Percentiles rank a stretch among this genome's conserved stretches.
Conservation (phyloP, 2,113 vertebrate species). For the Phainopepla nitens region DNA sequence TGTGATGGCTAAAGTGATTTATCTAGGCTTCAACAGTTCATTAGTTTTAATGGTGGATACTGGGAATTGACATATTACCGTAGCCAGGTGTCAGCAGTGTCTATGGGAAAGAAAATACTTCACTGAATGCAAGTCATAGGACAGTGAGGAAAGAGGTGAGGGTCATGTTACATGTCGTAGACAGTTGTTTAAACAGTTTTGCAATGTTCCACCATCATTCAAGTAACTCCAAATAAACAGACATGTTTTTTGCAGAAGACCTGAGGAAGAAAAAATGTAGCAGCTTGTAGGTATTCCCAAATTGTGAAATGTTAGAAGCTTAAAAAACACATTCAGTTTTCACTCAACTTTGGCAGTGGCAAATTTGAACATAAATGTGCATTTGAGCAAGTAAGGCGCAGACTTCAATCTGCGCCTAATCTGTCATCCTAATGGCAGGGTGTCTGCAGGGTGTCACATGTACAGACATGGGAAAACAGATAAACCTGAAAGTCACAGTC, state of each 20-base stretch:
- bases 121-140: neutral
- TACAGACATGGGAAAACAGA: neutral
- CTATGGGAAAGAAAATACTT: neutral
- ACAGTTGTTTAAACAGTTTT: neutral
- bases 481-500: neutral
- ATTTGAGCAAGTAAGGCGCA: neutral
- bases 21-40: neutral
- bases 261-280: neutral
- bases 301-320: neutral
- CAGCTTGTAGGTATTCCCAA: accelerated
- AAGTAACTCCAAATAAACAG: neutral
- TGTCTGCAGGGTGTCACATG: neutral
- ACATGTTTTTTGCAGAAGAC: neutral
- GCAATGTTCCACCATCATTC: neutral
- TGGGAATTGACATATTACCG: neutral
- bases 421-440: neutral
- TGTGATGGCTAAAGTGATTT: neutral
- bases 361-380: neutral
- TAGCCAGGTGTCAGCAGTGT: neutral
- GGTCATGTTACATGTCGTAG: neutral
- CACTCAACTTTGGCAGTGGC: neutral
- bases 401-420: too few relatives aligned
- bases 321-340: neutral
- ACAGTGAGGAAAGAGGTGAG: neutral
- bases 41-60: neutral